Percentiles rank a stretch among this genome's conserved stretches.
These are phyloP conservation scores for Charina bottae DNA, from an alignment of 2,113 vertebrate species.

Conservation along the genomic window DNA sequence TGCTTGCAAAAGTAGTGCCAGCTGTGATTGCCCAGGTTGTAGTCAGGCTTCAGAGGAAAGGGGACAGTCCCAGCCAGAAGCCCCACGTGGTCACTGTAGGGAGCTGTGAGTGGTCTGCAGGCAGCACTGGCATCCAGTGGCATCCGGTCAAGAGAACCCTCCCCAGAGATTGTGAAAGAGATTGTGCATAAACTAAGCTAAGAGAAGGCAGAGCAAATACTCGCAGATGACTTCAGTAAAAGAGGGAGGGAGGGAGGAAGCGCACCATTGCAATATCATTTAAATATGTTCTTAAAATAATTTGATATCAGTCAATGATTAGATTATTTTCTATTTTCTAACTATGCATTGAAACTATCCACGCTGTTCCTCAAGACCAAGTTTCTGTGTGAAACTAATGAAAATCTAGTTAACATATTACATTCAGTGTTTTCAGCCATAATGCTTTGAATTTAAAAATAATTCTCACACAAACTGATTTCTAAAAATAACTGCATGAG, in stretches of 20 bases:
- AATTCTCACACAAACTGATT: neutral
- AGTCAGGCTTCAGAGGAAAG: neutral
- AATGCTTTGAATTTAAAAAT: neutral
- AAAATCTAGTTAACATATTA: neutral
- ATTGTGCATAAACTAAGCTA: neutral
- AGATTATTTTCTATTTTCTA: neutral
- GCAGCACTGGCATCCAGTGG: neutral
- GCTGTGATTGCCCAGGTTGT: neutral
- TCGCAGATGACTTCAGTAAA: neutral
- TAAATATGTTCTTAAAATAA: neutral
- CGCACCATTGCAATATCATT: neutral
- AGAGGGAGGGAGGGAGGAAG: neutral
- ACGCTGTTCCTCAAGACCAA: neutral
- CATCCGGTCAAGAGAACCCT: neutral
- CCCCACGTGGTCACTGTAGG: neutral
- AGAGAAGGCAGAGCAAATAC: neutral
- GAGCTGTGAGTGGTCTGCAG: neutral
- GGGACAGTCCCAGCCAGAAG: neutral
- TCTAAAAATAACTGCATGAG: neutral
- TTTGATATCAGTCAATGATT: neutral
- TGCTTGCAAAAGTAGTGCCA: neutral
- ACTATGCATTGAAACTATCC: neutral
- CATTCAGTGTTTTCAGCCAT: neutral
- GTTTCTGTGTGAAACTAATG: neutral
- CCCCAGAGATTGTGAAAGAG: neutral